These are phyloP conservation scores for Andricus grossulariae DNA, from an alignment of 1,140 invertebrate species.

Conservation along the genomic window DNA sequence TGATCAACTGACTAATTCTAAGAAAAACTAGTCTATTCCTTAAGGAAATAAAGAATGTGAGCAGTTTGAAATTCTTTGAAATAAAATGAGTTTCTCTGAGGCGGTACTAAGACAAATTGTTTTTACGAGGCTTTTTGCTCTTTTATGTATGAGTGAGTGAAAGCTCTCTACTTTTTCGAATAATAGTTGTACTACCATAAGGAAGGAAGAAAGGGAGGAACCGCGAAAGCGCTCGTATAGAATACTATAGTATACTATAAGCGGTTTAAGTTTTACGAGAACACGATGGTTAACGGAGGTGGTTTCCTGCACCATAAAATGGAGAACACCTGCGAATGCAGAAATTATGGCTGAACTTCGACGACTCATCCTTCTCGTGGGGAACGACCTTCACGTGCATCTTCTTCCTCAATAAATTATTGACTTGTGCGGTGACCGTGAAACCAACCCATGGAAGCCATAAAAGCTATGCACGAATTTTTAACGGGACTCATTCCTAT, in stretches of 20 bases:
- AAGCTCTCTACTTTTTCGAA: conserved; percentile 3
- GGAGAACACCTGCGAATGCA: conserved; percentile 17
- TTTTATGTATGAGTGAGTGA: background rate
- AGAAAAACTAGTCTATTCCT: no score
- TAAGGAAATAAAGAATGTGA: no score
- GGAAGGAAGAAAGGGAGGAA: background rate
- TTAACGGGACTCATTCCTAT: conserved; percentile 5
- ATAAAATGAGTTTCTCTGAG: no score
- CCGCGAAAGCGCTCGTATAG: conserved; percentile 27
- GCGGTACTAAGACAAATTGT: background rate
- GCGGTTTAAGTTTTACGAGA: conserved; percentile 9
- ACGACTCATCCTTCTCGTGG: conserved; percentile 21
- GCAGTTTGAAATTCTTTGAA: no score
- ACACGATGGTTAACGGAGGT: conserved; percentile 18
- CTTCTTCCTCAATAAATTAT: conserved; percentile 32
- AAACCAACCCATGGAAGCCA: conserved; percentile 21
- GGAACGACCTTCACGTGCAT: conserved; percentile 29
- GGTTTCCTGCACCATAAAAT: conserved; percentile 24
- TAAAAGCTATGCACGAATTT: background rate
- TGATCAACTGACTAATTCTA: no score
- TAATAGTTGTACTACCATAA: background rate
- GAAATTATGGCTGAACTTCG: conserved; percentile 25
- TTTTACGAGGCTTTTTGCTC: background rate
- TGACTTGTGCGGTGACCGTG: conserved; percentile 29
- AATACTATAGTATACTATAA: no score